These are phyloP conservation scores for Metaphire vulgaris DNA, from an alignment of 1,140 invertebrate genomes.

Conservation along the genomic window DNA sequence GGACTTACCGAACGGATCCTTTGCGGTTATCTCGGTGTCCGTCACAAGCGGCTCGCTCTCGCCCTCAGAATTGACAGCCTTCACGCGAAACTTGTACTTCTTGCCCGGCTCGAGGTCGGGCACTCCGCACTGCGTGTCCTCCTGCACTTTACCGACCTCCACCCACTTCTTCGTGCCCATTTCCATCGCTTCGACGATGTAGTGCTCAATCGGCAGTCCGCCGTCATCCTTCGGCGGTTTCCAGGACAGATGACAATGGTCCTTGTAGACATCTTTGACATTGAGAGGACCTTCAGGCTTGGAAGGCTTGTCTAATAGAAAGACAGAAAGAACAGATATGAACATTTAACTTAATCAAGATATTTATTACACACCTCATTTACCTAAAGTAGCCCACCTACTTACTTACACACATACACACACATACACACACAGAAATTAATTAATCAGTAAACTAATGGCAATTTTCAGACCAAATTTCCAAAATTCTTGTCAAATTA, in stretches of 20 bases:
- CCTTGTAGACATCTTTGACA: conserved; percentile 81
- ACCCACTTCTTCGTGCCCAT: conserved; percentile 61
- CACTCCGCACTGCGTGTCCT: conserved; percentile 46
- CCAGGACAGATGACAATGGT: conserved; percentile 88
- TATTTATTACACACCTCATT: too few species aligned
- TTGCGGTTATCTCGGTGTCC: conserved; percentile 78
- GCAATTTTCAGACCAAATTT: too few species aligned
- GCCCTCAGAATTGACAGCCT: conserved; percentile 88
- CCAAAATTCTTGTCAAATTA: too few species aligned
- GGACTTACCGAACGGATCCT: conserved; percentile 90
- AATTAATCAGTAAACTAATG: too few species aligned
- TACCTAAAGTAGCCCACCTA: too few species aligned
- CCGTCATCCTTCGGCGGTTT: conserved; percentile 94
- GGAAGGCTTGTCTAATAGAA: conserved; percentile 65
- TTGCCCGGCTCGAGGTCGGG: conserved; percentile 74
- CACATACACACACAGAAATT: too few species aligned
- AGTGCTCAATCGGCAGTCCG: conserved; percentile 84
- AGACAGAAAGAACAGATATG: neutral
- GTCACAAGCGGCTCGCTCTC: conserved; percentile 80
- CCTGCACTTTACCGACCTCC: conserved; percentile 65
- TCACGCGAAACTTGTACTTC: conserved; percentile 88
- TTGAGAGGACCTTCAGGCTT: conserved; percentile 85
- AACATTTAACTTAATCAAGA: too few species aligned
- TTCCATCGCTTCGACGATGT: conserved; percentile 87
- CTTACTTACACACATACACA: too few species aligned